Conservation (phyloP, 2,113 vertebrate genomes). For the Apteryx mantelli region DNA sequence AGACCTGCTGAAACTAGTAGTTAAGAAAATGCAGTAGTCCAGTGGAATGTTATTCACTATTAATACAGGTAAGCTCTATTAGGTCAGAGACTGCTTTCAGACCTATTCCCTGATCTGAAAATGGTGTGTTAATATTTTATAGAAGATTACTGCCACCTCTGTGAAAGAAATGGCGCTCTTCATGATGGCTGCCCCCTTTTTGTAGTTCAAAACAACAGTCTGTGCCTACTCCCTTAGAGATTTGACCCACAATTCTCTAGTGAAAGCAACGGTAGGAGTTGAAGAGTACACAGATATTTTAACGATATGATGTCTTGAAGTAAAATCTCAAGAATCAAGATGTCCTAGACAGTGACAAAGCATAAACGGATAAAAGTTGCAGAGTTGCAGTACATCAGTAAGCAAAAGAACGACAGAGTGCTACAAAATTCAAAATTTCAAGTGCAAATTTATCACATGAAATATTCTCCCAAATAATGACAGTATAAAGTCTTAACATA, state of each 20-base stretch:
- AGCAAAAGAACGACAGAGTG: neutral
- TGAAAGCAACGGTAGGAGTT: neutral
- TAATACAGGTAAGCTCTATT: neutral
- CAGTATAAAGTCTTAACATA: neutral
- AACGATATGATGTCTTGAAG: neutral
- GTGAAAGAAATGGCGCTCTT: neutral
- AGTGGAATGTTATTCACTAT: neutral
- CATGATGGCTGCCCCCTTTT: neutral
- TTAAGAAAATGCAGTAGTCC: neutral
- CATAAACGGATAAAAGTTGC: neutral
- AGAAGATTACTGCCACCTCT: neutral
- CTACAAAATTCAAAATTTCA: neutral
- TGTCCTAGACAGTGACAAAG: neutral
- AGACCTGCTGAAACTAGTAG: neutral
- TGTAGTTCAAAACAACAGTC: fast-evolving
- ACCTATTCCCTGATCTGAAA: neutral
- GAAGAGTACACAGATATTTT: neutral
- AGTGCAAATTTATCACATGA: neutral
- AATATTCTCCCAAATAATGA: neutral
- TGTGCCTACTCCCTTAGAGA: neutral
- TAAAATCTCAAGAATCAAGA: neutral
- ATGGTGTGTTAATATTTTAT: neutral
- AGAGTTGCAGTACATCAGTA: neutral
- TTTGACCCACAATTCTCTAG: neutral
- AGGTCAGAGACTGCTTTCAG: neutral